These are phyloP conservation scores for Anguilla japonica DNA, from an alignment of 2,113 vertebrate genomes.

Conservation along the genomic window DNA sequence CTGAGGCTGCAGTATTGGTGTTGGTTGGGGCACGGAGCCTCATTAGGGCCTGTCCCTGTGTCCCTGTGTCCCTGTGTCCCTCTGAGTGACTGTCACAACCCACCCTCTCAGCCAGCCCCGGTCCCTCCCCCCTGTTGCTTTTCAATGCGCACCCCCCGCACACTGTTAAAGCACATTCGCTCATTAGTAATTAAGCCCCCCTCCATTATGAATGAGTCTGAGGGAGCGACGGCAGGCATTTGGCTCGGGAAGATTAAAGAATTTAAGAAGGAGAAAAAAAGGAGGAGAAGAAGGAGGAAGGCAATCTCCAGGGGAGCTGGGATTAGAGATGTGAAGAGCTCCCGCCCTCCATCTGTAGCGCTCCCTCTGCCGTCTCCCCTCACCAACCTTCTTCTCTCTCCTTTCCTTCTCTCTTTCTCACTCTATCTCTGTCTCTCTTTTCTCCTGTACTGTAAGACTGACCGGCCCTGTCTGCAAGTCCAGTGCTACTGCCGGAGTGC, in stretches of 20 bases:
- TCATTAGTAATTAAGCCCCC: conserved; percentile 20
- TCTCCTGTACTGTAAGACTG: background rate
- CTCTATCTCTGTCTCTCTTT: background rate
- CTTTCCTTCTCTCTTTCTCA: background rate
- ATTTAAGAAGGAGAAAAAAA: background rate
- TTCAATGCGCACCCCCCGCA: background rate
- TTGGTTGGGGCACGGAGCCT: background rate
- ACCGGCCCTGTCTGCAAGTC: background rate
- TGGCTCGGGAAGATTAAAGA: conserved; percentile 3
- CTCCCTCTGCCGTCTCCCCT: background rate
- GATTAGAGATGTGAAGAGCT: background rate
- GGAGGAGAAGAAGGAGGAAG: background rate
- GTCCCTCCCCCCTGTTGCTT: conserved; percentile 1
- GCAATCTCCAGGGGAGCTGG: background rate
- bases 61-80: too few relatives aligned
- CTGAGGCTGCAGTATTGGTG: background rate
- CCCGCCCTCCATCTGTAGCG: background rate
- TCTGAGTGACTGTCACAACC: background rate
- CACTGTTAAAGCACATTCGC: conserved; percentile 22
- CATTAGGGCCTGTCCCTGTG: background rate
- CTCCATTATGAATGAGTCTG: conserved; percentile 17
- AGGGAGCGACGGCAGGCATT: background rate
- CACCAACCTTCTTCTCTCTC: background rate
- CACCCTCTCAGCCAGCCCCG: background rate
- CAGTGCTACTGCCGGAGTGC: background rate